Evolutionary conservation across 2,113 vertebrate genomes (phyloP).

Genomic region (Nerophis lumbriciformis): DNA sequence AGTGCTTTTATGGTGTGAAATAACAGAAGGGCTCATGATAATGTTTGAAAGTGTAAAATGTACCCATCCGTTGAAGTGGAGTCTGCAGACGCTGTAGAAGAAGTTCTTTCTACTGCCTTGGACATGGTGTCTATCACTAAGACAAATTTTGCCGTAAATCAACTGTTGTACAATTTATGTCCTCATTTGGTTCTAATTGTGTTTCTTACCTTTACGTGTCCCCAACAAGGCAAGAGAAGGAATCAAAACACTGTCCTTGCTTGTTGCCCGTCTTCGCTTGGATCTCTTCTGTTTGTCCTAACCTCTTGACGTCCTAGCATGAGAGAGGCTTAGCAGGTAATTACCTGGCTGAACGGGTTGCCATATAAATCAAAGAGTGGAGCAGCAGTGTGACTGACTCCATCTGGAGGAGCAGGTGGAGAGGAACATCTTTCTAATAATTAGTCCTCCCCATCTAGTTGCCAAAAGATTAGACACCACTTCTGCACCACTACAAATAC

Average conservation of each 20-base stretch:
- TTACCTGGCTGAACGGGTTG: conserved; percentile 34
- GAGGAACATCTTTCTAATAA: too few species aligned
- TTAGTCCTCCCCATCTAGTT: too few species aligned
- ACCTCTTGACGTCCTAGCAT: conserved; percentile 27
- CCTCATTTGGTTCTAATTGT: neutral
- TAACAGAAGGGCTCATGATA: neutral
- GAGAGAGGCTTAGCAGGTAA: conserved; percentile 51
- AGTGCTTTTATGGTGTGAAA: neutral
- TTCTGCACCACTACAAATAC: too few species aligned
- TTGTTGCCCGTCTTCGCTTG: neutral
- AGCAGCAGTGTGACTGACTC: conserved; percentile 19
- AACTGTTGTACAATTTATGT: neutral
- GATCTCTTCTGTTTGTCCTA: neutral
- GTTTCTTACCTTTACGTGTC: neutral
- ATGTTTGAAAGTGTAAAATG: neutral
- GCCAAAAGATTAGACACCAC: too few species aligned
- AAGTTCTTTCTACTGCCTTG: conserved; percentile 29
- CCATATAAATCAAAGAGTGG: conserved; percentile 39
- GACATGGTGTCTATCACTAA: conserved; percentile 47
- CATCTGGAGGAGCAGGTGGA: neutral
- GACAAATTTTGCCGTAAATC: neutral
- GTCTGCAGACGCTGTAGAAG: conserved; percentile 36
- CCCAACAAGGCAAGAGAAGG: conserved; percentile 1
- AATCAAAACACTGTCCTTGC: conserved; percentile 4
- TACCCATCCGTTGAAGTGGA: conserved; percentile 46